These are phyloP conservation scores for Catocala nupta DNA, from an alignment of 2,888 invertebrate species.

Conservation along the genomic window DNA sequence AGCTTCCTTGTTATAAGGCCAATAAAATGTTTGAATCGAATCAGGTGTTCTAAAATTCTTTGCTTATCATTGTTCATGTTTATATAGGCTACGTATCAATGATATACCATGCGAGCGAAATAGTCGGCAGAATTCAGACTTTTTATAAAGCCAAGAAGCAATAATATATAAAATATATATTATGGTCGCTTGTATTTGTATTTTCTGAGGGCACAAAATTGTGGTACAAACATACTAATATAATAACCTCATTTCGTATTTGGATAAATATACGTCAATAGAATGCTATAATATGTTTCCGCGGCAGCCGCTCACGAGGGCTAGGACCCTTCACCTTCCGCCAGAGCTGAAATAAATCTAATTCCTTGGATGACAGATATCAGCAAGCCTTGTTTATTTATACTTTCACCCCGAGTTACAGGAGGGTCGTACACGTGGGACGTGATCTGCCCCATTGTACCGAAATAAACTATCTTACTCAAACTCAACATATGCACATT, in stretches of 20 bases:
- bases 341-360: constrained; percentile 84
- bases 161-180: too few species aligned
- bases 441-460: constrained; percentile 71
- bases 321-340: constrained; percentile 82
- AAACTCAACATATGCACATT: constrained; percentile 70
- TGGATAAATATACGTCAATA: constrained; percentile 27
- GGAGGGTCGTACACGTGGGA: constrained; percentile 79
- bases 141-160: too few species aligned
- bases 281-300: constrained; percentile 38
- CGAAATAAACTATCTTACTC: constrained; percentile 80
- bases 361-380: constrained; percentile 86
- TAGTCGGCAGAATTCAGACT: too few species aligned
- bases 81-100: too few species aligned
- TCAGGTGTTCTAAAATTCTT: too few species aligned
- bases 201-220: background rate
- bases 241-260: constrained; percentile 22
- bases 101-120: too few species aligned
- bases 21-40: too few species aligned
- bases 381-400: constrained; percentile 87
- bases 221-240: constrained; percentile 18
- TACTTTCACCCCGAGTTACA: constrained; percentile 77
- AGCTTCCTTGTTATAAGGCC: too few species aligned
- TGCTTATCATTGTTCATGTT: too few species aligned
- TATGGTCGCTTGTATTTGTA: too few species aligned
- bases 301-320: constrained; percentile 63